A percentile compares a stretch with the other conserved stretches of the same genome.
phyloP scores from a whole-genome alignment of 2,888 invertebrate genomes.

The Hypomecis punctinalis region DNA sequence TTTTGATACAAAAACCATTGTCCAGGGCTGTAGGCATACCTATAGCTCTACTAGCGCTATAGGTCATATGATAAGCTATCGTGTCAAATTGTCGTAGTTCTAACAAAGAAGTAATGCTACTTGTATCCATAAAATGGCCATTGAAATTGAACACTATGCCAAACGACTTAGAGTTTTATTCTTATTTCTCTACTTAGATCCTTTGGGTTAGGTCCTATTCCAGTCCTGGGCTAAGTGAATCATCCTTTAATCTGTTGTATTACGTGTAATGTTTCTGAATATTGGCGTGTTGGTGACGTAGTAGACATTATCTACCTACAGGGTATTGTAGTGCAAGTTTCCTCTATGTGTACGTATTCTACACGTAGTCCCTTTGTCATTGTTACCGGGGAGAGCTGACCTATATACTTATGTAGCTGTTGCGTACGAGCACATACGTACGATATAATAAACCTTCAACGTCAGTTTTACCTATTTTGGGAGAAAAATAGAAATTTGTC shows the following conservation, averaged over 20 bases:
- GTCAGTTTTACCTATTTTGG: not conserved
- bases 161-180: no score
- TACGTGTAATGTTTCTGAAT: not conserved
- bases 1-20: no score
- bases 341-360: slow-evolving; percentile 7
- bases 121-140: no score
- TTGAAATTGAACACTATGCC: no score
- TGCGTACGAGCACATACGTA: not conserved
- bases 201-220: no score
- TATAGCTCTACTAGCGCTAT: no score
- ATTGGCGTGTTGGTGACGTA: not conserved
- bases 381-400: slow-evolving; percentile 1
- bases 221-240: not conserved
- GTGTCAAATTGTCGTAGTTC: no score
- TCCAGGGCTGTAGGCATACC: no score
- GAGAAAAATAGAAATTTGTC: not conserved
- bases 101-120: no score
- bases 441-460: not conserved
- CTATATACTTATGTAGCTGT: not conserved
- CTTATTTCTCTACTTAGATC: no score
- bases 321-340: slow-evolving; percentile 2
- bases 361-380: slow-evolving; percentile 1
- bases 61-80: no score
- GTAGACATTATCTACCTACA: not conserved
- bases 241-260: not conserved